Evolutionary conservation across 2,113 vertebrate genomes (phyloP).

Genomic region (Cyanistes caeruleus): DNA sequence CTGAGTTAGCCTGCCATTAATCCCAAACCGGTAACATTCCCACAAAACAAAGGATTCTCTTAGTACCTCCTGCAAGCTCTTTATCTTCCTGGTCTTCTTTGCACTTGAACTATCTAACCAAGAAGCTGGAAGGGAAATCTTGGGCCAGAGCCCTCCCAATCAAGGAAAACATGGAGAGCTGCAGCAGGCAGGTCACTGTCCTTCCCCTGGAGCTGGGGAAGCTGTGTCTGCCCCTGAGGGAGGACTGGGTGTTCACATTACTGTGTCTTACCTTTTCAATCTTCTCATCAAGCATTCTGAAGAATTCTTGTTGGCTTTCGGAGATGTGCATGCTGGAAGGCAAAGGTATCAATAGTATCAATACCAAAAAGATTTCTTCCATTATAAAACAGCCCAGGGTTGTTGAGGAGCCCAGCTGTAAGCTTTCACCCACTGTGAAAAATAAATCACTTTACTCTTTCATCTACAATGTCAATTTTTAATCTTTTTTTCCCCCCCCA

Average conservation of each 20-base stretch:
- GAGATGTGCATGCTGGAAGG: constrained; percentile 95
- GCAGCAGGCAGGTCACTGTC: not conserved
- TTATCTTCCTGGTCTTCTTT: not conserved
- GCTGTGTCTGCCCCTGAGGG: too few species aligned
- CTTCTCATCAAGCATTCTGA: constrained; percentile 99
- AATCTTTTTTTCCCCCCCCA: fast-evolving
- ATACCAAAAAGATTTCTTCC: not conserved
- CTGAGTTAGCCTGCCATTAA: not conserved
- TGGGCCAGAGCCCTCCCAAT: not conserved
- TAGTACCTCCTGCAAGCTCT: not conserved
- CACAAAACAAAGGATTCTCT: not conserved
- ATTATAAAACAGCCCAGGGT: not conserved
- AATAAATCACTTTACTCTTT: not conserved
- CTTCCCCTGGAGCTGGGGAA: not conserved
- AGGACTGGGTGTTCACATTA: fast-evolving
- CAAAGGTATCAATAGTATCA: not conserved
- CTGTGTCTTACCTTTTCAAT: constrained; percentile 90
- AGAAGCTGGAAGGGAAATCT: not conserved
- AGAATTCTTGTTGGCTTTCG: constrained; percentile 99
- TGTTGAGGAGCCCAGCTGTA: not conserved
- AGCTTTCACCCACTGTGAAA: not conserved
- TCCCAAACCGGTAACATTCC: not conserved
- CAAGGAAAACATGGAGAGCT: not conserved
- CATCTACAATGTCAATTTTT: not conserved
- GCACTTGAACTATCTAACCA: not conserved